Percentiles rank a stretch among this genome's conserved stretches.
These are phyloP conservation scores for Resseliella maxima DNA, from an alignment of 2,888 invertebrate species.

Conservation along the genomic window DNA sequence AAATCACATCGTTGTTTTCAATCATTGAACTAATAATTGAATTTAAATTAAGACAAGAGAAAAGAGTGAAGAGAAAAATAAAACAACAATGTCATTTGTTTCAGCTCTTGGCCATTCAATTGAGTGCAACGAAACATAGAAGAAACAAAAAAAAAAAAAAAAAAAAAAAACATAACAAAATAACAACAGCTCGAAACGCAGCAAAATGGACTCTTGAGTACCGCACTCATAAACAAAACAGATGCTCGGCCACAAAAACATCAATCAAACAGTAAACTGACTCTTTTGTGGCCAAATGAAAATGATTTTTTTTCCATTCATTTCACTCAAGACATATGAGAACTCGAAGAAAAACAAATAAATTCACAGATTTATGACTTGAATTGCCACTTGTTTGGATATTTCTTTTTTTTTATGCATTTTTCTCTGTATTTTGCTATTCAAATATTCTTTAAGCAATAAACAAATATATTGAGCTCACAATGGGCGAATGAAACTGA, in stretches of 20 bases:
- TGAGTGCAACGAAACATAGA: not conserved
- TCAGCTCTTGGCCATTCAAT: constrained; percentile 27
- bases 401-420: not conserved
- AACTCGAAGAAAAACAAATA: not conserved
- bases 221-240: constrained; percentile 36
- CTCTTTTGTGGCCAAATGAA: not conserved
- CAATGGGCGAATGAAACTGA: not conserved
- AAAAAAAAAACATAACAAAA: no score
- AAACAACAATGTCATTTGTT: constrained; percentile 31
- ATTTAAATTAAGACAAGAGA: constrained; percentile 15
- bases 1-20: constrained; percentile 21
- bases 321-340: not conserved
- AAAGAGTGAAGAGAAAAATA: no score
- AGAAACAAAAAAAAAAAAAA: not conserved
- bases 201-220: constrained; percentile 24
- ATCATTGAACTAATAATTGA: not conserved
- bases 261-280: constrained; percentile 39
- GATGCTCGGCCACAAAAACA: constrained; percentile 12
- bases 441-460: not conserved
- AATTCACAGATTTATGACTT: constrained; percentile 36
- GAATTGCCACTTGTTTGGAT: constrained; percentile 18
- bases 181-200: not conserved
- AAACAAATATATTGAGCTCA: not conserved
- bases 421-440: no score
- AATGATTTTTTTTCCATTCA: not conserved